Percentiles rank a stretch among this genome's conserved stretches.
These are phyloP conservation scores for Leptopilina drosophilae DNA, from an alignment of 2,888 invertebrate species.

Conservation along the genomic window DNA sequence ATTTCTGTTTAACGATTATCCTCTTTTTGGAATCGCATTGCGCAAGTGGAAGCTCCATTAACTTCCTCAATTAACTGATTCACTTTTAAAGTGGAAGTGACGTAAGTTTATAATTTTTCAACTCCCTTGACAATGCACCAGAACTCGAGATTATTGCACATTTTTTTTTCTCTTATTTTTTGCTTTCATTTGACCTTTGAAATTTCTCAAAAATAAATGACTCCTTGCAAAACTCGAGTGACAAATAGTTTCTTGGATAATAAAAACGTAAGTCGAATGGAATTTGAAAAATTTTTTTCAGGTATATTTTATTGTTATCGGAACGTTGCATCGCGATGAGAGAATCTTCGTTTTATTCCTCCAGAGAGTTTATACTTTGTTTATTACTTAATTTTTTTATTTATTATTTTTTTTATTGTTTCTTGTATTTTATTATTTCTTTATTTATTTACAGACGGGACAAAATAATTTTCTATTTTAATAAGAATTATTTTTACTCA, in stretches of 20 bases:
- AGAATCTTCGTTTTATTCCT: no score
- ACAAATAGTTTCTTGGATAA: constrained; percentile 16
- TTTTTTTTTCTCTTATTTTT: background rate
- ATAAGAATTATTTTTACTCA: no score
- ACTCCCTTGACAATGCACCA: constrained; percentile 17
- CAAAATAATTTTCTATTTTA: no score
- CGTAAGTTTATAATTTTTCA: constrained; percentile 26
- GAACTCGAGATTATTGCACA: constrained; percentile 3
- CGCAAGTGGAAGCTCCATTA: constrained; percentile 40
- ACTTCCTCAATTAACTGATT: constrained; percentile 41
- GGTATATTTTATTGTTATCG: no score
- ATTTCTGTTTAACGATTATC: background rate
- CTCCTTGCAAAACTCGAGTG: background rate
- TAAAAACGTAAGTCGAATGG: background rate
- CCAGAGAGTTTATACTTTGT: no score
- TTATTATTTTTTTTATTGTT: no score
- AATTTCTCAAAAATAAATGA: background rate
- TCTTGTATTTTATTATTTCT: no score
- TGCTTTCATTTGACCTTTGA: background rate
- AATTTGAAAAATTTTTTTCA: background rate
- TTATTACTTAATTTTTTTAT: no score
- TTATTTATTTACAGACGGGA: no score
- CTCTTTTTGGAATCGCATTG: constrained; percentile 26
- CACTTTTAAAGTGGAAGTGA: constrained; percentile 33
- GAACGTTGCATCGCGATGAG: no score